Conservation (phyloP, 1,140 invertebrate genomes). For the Colletes latitarsis region DNA sequence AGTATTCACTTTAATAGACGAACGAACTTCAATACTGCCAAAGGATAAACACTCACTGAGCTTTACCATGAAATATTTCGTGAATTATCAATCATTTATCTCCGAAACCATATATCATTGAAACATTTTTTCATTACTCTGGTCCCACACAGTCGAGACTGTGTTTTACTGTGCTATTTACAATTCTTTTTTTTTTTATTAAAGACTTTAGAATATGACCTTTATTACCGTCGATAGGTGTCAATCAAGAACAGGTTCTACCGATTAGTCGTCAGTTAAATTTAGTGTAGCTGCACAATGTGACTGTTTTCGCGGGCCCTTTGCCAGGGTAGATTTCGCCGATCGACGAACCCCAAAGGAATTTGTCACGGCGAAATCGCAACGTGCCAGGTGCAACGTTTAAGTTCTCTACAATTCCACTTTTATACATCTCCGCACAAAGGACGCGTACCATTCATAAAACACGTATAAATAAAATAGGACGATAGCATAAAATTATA, state of each 20-base stretch:
- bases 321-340: constrained; percentile 55
- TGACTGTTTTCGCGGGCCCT: constrained; percentile 51
- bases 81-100: neutral
- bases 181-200: no score
- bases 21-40: no score
- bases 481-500: neutral
- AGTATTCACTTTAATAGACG: neutral
- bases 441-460: neutral
- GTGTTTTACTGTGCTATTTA: no score
- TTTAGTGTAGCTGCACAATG: constrained; percentile 62
- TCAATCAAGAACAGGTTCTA: constrained; percentile 58
- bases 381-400: constrained; percentile 20
- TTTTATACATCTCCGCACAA: neutral
- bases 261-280: constrained; percentile 65
- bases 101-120: neutral
- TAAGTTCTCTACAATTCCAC: neutral
- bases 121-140: neutral
- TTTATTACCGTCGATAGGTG: constrained; percentile 35
- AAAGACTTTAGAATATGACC: neutral
- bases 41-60: no score
- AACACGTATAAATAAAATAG: neutral
- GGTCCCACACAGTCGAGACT: no score
- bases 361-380: constrained; percentile 43
- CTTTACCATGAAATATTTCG: no score
- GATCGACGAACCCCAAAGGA: constrained; percentile 60